Percentiles rank a stretch among this genome's conserved stretches.
Conservation (phyloP, 2,797 vertebrate genomes). For the Urophycis tenuis region DNA sequence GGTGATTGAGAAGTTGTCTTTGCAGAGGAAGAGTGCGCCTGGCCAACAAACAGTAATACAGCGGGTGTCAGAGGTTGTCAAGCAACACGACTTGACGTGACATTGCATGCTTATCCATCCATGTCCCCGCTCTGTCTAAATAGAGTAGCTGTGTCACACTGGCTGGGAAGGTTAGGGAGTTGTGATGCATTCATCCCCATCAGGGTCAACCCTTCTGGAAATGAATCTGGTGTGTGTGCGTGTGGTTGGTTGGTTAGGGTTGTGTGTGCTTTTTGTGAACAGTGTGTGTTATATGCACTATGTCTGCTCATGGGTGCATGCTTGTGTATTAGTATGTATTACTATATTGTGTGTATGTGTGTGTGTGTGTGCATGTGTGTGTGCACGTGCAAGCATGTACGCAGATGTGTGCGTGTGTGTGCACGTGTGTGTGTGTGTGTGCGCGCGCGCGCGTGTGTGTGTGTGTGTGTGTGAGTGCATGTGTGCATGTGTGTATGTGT, state of each 20-base stretch:
- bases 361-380: neutral
- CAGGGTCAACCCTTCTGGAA: slow-evolving; percentile 6
- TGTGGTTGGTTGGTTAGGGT: neutral
- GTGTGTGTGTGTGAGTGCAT: neutral
- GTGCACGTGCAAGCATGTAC: too few relatives aligned
- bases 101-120: slow-evolving; percentile 12
- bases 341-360: neutral
- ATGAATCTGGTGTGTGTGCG: neutral
- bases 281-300: neutral
- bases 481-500: neutral
- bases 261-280: slow-evolving; percentile 1
- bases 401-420: neutral
- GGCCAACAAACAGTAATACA: neutral
- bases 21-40: neutral
- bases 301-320: neutral
- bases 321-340: neutral
- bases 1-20: neutral
- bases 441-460: neutral
- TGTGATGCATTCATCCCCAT: slow-evolving; percentile 12
- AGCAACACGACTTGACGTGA: slow-evolving; percentile 4
- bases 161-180: slow-evolving; percentile 9
- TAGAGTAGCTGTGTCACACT: slow-evolving; percentile 7
- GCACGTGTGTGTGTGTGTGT: neutral
- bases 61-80: neutral
- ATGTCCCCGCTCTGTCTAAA: neutral